Conservation (phyloP, 2,113 vertebrate genomes). For the Merops nubicus region DNA sequence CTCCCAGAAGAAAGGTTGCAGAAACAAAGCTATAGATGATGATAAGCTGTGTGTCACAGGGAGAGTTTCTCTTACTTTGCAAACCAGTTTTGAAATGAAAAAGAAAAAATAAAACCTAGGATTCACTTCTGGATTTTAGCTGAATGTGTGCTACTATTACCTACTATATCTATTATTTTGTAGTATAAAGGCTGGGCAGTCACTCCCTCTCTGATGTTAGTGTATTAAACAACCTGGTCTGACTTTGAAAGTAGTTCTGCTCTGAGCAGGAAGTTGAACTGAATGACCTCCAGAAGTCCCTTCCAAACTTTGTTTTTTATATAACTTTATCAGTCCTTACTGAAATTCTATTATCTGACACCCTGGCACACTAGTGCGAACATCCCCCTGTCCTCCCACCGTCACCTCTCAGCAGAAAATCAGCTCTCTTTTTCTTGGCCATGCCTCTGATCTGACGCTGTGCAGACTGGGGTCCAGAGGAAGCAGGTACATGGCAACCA, state of each 20-base stretch:
- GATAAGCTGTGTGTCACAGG: background rate
- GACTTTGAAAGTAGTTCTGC: background rate
- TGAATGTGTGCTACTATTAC: background rate
- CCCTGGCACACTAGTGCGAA: background rate
- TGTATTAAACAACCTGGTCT: background rate
- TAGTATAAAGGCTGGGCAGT: background rate
- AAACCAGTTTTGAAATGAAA: background rate
- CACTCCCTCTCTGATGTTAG: background rate
- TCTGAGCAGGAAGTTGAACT: background rate
- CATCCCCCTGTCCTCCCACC: background rate
- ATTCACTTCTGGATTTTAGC: background rate
- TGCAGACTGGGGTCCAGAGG: background rate
- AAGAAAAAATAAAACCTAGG: background rate
- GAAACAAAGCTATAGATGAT: background rate
- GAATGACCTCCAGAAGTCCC: background rate
- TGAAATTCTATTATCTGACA: background rate
- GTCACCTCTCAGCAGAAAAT: background rate
- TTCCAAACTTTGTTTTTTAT: background rate
- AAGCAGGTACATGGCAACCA: rapidly evolving
- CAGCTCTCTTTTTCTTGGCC: background rate
- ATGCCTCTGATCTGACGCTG: background rate
- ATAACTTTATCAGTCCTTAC: background rate
- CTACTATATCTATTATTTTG: conserved; percentile 17
- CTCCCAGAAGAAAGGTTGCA: background rate
- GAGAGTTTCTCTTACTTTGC: background rate